Base-by-base conservation (phyloP, 2,888 invertebrate species). In the Drosophila anomelani region DNA sequence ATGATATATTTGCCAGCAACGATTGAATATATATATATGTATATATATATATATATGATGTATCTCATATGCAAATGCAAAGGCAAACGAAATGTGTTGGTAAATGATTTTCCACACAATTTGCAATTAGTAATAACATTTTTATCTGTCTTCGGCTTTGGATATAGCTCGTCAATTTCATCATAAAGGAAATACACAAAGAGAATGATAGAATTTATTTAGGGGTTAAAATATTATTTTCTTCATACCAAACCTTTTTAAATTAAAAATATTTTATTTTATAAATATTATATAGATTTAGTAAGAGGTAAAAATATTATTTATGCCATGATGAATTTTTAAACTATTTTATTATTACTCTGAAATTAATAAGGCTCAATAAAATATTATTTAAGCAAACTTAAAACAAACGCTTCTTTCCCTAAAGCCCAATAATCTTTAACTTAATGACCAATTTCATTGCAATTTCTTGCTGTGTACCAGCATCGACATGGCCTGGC, bases 41-140 rank as follows among this genome's bases (percentile, higher is more conserved):
- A 39, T 39, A 3, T 36, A n/a, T 29, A 6, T 3, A n/a, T 10
- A 1, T 29, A n/a, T 46, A n/a, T 46, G 46, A 49, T 17, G n/a
- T 51, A 69, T 51, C 49, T 38, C 38, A 44, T 44, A 71, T 71
- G 71, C 70, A 56, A 58, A 71, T 57, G 69, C 17, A 39, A 63
- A 51, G 47, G 39, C 56, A 5, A 67, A 67, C 39, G 54, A 67
- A 67, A 53, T 66, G 69, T 68, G 70, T 80, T 80, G 83, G 84
- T 74, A 80, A 85, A 83, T 86, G 66, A 84, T 87, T 84, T 87
- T 88, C 85, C 88, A 85, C 82, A 89, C 89, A 87, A 85, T 89
- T 89, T 89, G 78, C 85, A 85, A 85, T 85, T 85, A 85, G 88
- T 77, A 64, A 77, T 72, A 84, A 73, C 77, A 81, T 81, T 86